These are phyloP conservation scores for Plectus sambesii DNA, from an alignment of 1,140 invertebrate species.

Conservation along the genomic window DNA sequence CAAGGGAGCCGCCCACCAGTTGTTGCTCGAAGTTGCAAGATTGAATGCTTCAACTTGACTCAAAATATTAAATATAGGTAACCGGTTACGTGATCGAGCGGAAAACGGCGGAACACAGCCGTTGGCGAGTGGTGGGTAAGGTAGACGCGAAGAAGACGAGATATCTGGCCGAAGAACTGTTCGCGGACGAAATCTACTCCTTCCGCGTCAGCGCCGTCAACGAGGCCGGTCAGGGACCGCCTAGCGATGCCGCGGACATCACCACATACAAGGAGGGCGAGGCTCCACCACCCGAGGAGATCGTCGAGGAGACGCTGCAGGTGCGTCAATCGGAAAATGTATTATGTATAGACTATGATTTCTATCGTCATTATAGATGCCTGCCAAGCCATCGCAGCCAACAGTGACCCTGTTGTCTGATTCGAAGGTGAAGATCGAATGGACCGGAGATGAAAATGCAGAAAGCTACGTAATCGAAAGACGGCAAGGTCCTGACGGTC, in stretches of 20 bases:
- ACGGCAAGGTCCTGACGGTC: conserved; percentile 8
- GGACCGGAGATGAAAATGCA: conserved; percentile 19
- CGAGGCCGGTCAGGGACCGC: conserved; percentile 83
- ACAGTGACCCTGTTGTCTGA: conserved; percentile 9
- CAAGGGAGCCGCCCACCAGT: too few relatives aligned
- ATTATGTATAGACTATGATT: too few relatives aligned
- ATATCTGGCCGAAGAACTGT: conserved; percentile 72
- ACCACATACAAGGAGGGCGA: conserved; percentile 17
- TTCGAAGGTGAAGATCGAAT: conserved; percentile 22
- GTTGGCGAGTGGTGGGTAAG: conserved; percentile 37
- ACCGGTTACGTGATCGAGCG: conserved; percentile 41
- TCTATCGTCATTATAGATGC: too few relatives aligned
- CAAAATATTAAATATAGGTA: too few relatives aligned
- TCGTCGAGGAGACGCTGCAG: conserved; percentile 8
- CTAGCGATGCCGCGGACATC: conserved; percentile 73
- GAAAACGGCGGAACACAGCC: conserved; percentile 34
- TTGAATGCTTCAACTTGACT: too few relatives aligned
- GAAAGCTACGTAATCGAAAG: conserved; percentile 16
- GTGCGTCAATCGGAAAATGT: too few relatives aligned
- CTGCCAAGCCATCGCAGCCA: conserved; percentile 12
- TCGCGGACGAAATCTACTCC: conserved; percentile 85
- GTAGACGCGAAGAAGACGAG: conserved; percentile 19
- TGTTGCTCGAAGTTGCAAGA: too few relatives aligned
- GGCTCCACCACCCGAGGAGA: not conserved
- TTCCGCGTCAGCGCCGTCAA: conserved; percentile 93